A percentile compares a stretch with the other conserved stretches of the same genome.
phyloP scores from a whole-genome alignment of 2,888 invertebrate species.

The Latrodectus hesperus region DNA sequence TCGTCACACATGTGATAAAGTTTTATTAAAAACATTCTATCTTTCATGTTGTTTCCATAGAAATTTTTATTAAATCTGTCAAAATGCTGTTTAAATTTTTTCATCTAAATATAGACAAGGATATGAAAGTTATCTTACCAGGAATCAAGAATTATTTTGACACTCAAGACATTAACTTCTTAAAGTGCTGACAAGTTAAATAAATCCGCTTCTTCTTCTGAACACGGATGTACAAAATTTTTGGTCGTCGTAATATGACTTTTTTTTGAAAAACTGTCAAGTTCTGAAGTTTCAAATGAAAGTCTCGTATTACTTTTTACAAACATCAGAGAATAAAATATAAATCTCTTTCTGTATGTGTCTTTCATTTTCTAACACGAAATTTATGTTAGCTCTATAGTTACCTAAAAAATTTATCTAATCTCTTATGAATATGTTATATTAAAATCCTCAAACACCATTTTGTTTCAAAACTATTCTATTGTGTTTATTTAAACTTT shows the following conservation, averaged over 20 bases:
- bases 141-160: conserved; percentile 42
- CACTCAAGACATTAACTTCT: conserved; percentile 42
- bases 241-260: conserved; percentile 6
- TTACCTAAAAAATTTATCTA: no score
- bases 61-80: no score
- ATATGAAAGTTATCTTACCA: neutral
- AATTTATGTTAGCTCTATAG: no score
- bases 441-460: no score
- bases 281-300: conserved; percentile 23
- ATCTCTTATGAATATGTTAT: no score
- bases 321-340: conserved; percentile 4
- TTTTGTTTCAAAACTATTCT: no score
- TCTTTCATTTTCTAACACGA: neutral
- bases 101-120: neutral
- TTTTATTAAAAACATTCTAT: no score
- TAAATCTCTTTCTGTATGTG: conserved; percentile 39
- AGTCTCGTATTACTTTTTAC: conserved; percentile 39
- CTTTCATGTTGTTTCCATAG: no score
- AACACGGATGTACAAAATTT: conserved; percentile 16
- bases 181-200: conserved; percentile 50
- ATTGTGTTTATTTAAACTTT: no score
- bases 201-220: conserved; percentile 27
- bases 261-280: conserved; percentile 52
- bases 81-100: no score
- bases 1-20: no score